Evolutionary conservation across 2,797 vertebrate species (phyloP).

Genomic region (Poeciliopsis infans): DNA sequence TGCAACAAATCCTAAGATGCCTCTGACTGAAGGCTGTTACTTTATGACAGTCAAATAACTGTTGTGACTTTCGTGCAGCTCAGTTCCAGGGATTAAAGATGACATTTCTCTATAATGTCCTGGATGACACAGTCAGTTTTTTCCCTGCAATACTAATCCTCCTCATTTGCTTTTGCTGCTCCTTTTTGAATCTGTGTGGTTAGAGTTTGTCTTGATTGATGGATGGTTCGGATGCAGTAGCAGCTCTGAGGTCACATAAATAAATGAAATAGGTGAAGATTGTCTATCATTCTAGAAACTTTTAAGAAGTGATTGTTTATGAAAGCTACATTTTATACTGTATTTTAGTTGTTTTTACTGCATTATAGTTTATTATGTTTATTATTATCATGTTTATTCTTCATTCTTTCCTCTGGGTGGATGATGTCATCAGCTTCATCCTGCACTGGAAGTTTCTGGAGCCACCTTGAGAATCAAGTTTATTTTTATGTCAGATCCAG

Average conservation of each 20-base stretch:
- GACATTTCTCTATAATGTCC: neutral
- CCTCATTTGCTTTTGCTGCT: neutral
- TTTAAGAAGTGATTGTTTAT: neutral
- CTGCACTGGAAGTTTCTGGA: neutral
- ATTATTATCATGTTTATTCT: neutral
- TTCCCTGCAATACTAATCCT: neutral
- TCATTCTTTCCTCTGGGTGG: neutral
- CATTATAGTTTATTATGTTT: neutral
- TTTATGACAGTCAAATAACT: neutral
- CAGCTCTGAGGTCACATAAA: neutral
- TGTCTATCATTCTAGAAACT: neutral
- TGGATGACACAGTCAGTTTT: neutral
- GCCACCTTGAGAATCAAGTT: neutral
- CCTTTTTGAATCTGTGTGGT: too few relatives aligned
- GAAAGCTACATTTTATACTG: neutral
- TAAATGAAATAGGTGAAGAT: neutral
- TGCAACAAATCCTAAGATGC: neutral
- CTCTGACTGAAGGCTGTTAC: neutral
- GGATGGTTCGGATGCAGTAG: neutral
- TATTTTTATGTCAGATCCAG: constrained; percentile 3
- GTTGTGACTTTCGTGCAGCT: neutral
- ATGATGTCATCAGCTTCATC: neutral
- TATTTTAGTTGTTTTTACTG: neutral
- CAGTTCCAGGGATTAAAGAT: neutral
- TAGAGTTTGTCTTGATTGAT: too few relatives aligned